Evolutionary conservation across 2,797 vertebrate genomes (phyloP).

Genomic region (Trichosurus vulpecula): DNA sequence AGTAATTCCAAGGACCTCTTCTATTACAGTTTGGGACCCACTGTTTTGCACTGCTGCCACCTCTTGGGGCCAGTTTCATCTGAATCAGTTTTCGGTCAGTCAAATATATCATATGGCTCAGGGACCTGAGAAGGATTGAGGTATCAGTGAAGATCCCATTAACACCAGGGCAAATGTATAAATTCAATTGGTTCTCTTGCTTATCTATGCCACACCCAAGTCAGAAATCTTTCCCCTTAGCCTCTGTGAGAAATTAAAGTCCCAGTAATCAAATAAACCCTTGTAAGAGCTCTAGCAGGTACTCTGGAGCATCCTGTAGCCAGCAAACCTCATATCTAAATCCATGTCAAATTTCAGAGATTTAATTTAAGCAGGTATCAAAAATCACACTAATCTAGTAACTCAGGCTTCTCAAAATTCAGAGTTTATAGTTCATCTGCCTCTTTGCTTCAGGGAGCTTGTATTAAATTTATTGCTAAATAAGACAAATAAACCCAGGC

Average conservation of each 20-base stretch:
- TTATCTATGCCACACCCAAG: constrained; percentile 7
- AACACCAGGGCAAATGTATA: background rate
- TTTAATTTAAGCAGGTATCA: constrained; percentile 84
- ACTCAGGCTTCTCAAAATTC: constrained; percentile 84
- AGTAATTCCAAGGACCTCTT: no score
- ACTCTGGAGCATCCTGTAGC: constrained; percentile 66
- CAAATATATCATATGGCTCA: background rate
- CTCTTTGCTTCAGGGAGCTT: constrained; percentile 84
- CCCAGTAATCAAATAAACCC: constrained; percentile 67
- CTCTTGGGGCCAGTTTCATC: background rate
- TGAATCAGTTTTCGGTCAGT: background rate
- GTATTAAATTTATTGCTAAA: constrained; percentile 87
- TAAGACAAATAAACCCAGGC: constrained; percentile 86
- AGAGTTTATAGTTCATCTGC: constrained; percentile 87
- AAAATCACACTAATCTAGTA: constrained; percentile 77
- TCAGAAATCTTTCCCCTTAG: constrained; percentile 62
- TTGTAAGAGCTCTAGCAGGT: constrained; percentile 72
- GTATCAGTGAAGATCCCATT: background rate
- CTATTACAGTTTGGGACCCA: background rate
- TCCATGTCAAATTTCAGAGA: constrained; percentile 79
- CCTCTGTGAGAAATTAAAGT: constrained; percentile 67
- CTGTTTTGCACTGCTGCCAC: background rate
- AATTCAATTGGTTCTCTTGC: background rate
- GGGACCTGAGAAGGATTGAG: background rate
- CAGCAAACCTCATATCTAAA: constrained; percentile 76